A percentile compares a stretch with the other conserved stretches of the same genome.
Evolutionary conservation across 2,888 invertebrate species (phyloP).

Genomic region (Amiota mariae): DNA sequence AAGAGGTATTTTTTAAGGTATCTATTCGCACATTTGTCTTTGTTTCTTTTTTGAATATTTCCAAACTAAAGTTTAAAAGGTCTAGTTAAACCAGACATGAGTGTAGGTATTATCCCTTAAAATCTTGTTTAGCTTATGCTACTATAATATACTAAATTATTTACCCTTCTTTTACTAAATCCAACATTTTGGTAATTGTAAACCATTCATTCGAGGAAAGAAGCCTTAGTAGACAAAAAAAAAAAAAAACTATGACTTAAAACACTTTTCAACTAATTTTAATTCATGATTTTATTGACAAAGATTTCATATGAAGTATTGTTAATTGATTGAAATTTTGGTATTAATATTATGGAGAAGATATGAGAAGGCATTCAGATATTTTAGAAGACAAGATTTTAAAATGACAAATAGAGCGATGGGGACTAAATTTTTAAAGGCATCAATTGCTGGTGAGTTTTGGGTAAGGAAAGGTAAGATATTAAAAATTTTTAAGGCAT

Average conservation of each 20-base stretch:
- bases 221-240: slow-evolving; percentile 10
- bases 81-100: slow-evolving; percentile 49
- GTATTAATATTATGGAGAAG: no score
- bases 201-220: neutral
- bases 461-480: no score
- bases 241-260: neutral
- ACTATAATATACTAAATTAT: neutral
- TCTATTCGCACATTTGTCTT: slow-evolving; percentile 38
- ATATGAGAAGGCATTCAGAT: no score
- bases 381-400: no score
- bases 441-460: no score
- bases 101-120: neutral
- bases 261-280: slow-evolving; percentile 14
- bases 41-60: neutral
- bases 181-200: slow-evolving; percentile 12
- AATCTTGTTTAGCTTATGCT: neutral
- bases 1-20: slow-evolving; percentile 45
- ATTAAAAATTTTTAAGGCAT: no score
- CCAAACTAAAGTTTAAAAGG: slow-evolving; percentile 50
- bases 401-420: no score
- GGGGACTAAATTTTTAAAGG: no score
- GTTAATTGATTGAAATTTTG: no score
- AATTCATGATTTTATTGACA: neutral
- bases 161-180: slow-evolving; percentile 15
- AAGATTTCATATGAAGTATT: no score